These are phyloP conservation scores for Drosophila pseudoananassae DNA, from an alignment of 1,140 invertebrate species.

Conservation along the genomic window DNA sequence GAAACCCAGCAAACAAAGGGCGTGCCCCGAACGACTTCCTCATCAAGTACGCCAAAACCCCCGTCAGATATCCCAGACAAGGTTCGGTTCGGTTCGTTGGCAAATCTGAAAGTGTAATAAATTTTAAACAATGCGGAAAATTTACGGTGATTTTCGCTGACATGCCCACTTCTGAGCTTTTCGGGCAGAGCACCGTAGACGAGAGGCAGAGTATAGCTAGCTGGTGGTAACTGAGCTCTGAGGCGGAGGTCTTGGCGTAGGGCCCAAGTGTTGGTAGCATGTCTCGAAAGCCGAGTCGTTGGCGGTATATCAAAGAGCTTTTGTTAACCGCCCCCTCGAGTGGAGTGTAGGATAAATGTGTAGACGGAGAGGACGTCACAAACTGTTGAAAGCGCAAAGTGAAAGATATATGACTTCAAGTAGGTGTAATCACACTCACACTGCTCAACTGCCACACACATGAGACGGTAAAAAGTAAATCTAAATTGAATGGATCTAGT, in stretches of 20 bases:
- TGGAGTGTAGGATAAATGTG: conserved; percentile 60
- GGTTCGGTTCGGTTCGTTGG: conserved; percentile 31
- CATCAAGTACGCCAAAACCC: conserved; percentile 32
- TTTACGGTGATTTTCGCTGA: conserved; percentile 82
- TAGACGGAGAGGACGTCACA: conserved; percentile 69
- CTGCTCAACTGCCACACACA: conserved; percentile 35
- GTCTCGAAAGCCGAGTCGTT: conserved; percentile 57
- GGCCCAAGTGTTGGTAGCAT: conserved; percentile 64
- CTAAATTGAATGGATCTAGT: not conserved
- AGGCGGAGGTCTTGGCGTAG: conserved; percentile 4
- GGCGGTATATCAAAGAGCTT: conserved; percentile 78
- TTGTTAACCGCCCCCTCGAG: conserved; percentile 59
- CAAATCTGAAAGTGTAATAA: conserved; percentile 81
- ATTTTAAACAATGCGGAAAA: conserved; percentile 82
- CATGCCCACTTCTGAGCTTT: conserved; percentile 80
- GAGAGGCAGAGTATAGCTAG: too few relatives aligned
- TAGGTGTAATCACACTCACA: conserved; percentile 77
- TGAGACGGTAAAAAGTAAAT: conserved; percentile 1
- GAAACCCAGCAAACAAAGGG: conserved; percentile 66
- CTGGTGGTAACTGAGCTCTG: conserved; percentile 20
- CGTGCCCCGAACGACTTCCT: conserved; percentile 53
- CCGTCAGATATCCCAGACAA: not conserved
- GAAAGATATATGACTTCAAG: conserved; percentile 82
- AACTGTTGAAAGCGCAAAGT: conserved; percentile 82
- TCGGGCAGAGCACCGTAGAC: conserved; percentile 35